phyloP scores from a whole-genome alignment of 2,113 vertebrate species.

The Microcebus tavaratra region DNA sequence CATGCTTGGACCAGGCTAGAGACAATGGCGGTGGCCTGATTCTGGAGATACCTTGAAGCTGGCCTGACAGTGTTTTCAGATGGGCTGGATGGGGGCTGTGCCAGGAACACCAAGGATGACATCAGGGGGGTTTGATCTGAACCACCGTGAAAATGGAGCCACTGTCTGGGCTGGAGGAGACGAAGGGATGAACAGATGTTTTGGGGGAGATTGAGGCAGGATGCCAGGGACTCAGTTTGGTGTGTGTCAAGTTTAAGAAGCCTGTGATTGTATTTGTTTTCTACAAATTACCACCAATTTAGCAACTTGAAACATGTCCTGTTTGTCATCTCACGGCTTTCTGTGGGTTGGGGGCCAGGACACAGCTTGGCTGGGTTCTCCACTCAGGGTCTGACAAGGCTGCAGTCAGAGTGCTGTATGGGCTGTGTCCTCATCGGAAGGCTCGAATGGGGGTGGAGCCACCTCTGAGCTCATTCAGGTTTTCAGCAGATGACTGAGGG shows the following conservation, averaged over 20 bases:
- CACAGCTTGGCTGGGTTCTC: neutral
- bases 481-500: accelerated
- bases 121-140: neutral
- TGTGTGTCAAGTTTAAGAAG: neutral
- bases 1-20: neutral
- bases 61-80: neutral
- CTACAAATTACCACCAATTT: neutral
- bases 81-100: neutral
- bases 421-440: neutral
- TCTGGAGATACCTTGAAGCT: neutral
- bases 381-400: neutral
- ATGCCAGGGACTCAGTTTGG: neutral
- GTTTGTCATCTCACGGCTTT: neutral
- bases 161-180: neutral
- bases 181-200: neutral
- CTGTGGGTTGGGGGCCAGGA: neutral
- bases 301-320: neutral
- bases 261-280: neutral
- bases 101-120: neutral
- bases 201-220: neutral
- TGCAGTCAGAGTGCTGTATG: neutral
- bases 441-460: neutral
- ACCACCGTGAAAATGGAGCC: neutral
- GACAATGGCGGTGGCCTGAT: neutral
- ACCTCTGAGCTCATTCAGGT: neutral